phyloP scores from a whole-genome alignment of 2,888 invertebrate genomes.

The Lamproptera curius region DNA sequence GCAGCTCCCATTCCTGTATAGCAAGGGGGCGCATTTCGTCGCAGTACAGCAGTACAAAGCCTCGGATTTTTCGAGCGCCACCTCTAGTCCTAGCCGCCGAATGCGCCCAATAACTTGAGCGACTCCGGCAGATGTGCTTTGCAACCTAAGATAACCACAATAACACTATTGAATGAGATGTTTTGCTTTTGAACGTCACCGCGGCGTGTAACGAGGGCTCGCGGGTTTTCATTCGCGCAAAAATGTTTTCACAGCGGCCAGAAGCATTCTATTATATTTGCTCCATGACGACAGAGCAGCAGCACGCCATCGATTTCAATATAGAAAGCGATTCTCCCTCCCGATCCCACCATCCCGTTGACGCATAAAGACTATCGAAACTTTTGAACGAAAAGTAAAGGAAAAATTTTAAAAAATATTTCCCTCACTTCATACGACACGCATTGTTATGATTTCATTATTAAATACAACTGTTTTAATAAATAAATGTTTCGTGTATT shows the following conservation, averaged over 20 bases:
- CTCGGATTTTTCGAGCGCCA: no score
- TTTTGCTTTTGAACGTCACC: slow-evolving; percentile 5
- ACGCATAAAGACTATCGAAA: neutral
- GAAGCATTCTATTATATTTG: slow-evolving; percentile 17
- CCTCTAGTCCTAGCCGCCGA: no score
- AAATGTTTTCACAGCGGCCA: slow-evolving; percentile 17
- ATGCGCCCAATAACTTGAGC: no score
- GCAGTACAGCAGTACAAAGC: neutral
- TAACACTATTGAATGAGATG: slow-evolving; percentile 12
- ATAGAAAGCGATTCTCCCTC: slow-evolving; percentile 7
- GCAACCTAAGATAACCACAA: neutral
- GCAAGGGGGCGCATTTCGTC: neutral
- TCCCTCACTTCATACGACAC: neutral
- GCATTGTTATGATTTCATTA: no score
- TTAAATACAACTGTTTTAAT: no score
- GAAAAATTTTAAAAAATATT: neutral
- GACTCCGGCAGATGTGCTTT: no score
- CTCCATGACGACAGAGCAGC: slow-evolving; percentile 18
- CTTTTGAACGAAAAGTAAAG: no score
- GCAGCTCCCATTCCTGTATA: no score
- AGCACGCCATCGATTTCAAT: slow-evolving; percentile 11
- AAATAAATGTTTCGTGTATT: no score
- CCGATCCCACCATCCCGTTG: neutral
- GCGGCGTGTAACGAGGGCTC: slow-evolving; percentile 8
- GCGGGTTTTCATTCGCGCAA: slow-evolving; percentile 17